Conservation (phyloP, 2,888 invertebrate genomes). For the Trimorus sp. region DNA sequence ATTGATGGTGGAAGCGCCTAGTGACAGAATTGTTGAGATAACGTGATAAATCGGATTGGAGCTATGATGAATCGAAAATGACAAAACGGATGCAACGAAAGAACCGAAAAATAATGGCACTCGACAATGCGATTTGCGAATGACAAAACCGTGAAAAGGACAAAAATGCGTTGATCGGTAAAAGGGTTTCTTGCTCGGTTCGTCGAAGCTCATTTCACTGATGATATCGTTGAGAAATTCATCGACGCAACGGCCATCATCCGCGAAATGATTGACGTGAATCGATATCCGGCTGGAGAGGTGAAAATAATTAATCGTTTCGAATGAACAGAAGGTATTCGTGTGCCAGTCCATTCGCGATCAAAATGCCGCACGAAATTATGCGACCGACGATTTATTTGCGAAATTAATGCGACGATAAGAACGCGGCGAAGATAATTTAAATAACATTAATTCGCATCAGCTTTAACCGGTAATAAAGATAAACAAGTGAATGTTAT, state of each 20-base stretch:
- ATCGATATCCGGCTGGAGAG: background rate
- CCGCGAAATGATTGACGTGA: conserved; percentile 1
- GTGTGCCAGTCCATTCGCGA: background rate
- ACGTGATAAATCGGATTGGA: too few species aligned
- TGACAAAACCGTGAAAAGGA: too few species aligned
- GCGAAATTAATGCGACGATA: conserved; percentile 23
- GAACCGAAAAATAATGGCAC: too few species aligned
- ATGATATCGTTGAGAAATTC: background rate
- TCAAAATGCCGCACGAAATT: background rate
- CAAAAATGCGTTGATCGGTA: too few species aligned
- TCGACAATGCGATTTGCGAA: too few species aligned
- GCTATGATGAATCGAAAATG: too few species aligned
- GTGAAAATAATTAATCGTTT: too few species aligned
- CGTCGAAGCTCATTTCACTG: background rate
- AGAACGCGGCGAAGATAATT: conserved; percentile 39
- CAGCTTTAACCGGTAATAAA: conserved; percentile 45
- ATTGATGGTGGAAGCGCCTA: too few species aligned
- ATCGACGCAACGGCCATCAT: background rate
- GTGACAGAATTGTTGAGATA: too few species aligned
- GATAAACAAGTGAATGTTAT: conserved; percentile 54
- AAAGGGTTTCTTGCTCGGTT: too few species aligned
- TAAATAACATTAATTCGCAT: conserved; percentile 51
- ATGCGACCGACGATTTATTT: background rate
- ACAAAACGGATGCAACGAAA: too few species aligned
- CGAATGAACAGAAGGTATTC: too few species aligned